A percentile compares a stretch with the other conserved stretches of the same genome.
phyloP scores from a whole-genome alignment of 2,888 invertebrate species.

The Blastobasis adustella region DNA sequence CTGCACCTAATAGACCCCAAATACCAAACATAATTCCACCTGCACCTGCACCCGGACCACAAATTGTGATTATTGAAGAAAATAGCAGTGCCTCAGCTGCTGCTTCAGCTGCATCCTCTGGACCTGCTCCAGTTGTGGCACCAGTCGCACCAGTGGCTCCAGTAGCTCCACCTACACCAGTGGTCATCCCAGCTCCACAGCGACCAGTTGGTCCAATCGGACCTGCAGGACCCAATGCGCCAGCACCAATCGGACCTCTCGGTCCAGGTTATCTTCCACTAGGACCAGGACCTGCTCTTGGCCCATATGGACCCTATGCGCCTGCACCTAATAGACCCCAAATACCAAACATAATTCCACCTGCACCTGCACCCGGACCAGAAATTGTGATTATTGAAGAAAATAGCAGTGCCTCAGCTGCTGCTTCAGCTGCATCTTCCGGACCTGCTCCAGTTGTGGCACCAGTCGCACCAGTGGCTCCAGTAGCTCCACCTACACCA shows the following conservation, averaged over 20 bases:
- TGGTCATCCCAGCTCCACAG: background rate
- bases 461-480: too few species aligned
- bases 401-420: background rate
- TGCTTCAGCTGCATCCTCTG: background rate
- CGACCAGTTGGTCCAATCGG: background rate
- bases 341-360: background rate
- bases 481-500: too few species aligned
- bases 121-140: too few species aligned
- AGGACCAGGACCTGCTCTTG: constrained; percentile 3
- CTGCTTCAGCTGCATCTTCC: background rate
- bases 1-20: too few species aligned
- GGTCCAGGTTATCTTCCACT: background rate
- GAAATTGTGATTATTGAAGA: background rate
- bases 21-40: too few species aligned
- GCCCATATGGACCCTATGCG: background rate
- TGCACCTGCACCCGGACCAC: too few species aligned
- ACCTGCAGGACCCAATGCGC: constrained; percentile 1
- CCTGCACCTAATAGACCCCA: background rate
- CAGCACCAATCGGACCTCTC: constrained; percentile 1
- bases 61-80: too few species aligned
- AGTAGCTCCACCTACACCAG: too few species aligned
- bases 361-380: background rate
- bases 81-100: too few species aligned
- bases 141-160: too few species aligned
- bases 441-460: background rate